A percentile compares a stretch with the other conserved stretches of the same genome.
Evolutionary conservation across 2,888 invertebrate genomes (phyloP).

Genomic region (Xanthorhoe spadicearia): DNA sequence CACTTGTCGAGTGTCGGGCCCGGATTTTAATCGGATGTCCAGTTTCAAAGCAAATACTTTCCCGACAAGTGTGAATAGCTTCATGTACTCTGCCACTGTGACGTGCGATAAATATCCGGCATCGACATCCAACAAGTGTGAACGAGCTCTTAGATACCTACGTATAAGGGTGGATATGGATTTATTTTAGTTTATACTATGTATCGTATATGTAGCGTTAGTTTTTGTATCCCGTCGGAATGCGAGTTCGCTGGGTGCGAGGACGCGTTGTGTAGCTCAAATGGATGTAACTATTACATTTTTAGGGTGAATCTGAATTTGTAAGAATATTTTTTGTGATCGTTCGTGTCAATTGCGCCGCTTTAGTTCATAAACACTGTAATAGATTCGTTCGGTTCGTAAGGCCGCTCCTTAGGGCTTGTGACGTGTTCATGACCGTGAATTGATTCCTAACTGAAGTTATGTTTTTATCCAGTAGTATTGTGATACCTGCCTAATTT

Average conservation of each 20-base stretch:
- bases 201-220: slow-evolving; percentile 51
- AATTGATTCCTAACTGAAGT: slow-evolving; percentile 22
- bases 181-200: slow-evolving; percentile 56
- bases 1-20: no score
- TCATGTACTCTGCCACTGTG: no score
- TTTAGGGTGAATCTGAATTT: slow-evolving; percentile 78
- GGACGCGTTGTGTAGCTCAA: slow-evolving; percentile 71
- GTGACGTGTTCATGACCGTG: slow-evolving; percentile 20
- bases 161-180: slow-evolving; percentile 74
- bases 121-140: no score
- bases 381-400: slow-evolving; percentile 53
- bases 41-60: no score
- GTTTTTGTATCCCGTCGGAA: slow-evolving; percentile 43
- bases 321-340: slow-evolving; percentile 69
- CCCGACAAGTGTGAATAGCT: no score
- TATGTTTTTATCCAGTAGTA: slow-evolving; percentile 31
- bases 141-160: slow-evolving; percentile 67
- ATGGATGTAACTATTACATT: slow-evolving; percentile 67
- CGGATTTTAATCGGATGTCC: no score
- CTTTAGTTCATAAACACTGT: slow-evolving; percentile 66
- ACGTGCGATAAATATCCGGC: no score
- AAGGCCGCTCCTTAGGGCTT: slow-evolving; percentile 25
- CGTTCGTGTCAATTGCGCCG: slow-evolving; percentile 67
- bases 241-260: slow-evolving; percentile 39
- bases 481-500: slow-evolving; percentile 40